Evolutionary conservation across 2,113 vertebrate genomes (phyloP), one percentile per base, ranked within the genome.

Genomic region (Thunnus thynnus): DNA sequence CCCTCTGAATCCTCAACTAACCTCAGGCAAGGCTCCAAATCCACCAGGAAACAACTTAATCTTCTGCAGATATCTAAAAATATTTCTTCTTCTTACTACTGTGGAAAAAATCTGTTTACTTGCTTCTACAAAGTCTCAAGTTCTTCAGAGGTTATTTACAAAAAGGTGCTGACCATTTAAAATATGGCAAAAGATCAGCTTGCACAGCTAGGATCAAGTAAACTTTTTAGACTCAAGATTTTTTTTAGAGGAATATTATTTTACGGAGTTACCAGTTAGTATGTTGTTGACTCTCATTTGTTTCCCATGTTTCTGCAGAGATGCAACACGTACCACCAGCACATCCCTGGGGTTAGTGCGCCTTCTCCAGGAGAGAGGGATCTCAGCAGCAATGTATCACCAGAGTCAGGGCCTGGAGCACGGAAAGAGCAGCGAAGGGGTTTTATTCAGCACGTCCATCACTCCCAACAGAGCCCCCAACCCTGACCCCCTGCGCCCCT

Each of bases 1-100:
- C 93, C 99, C 82, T 98, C 97, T 0, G 98, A 99, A 86, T 99
- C 98, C 83, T 99, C 97, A 80, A 99, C 98, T 4, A 99, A 99
- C 89, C 86, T 96, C 79, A 97, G 93, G 93, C 81, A 91, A 68
- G 87, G 4, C 50, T 30, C n/a, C 11, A 65, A 48, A 73, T 41
- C n/a, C 20, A 22, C 52, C 22, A 54, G 7, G 13, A 46, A 52
- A 65, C 4, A 0, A 50, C 11, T 32, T 47, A 2, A 20, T 41
- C 41, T 17, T 55, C 25, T 16, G n/a, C 30, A 27, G 9, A 47
- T 41, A 27, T 72, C 51, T 51, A 14, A 30, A 72, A 25, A 46
- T 16, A 3, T 8, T 44, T 55, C 2, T 69, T 27, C 9, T 30
- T 44, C 3, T n/a, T 50, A 5, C 50, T 69, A 13, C 13, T 50